phyloP scores from a whole-genome alignment of 2,888 invertebrate genomes.

The Dromius quadrimaculatus region DNA sequence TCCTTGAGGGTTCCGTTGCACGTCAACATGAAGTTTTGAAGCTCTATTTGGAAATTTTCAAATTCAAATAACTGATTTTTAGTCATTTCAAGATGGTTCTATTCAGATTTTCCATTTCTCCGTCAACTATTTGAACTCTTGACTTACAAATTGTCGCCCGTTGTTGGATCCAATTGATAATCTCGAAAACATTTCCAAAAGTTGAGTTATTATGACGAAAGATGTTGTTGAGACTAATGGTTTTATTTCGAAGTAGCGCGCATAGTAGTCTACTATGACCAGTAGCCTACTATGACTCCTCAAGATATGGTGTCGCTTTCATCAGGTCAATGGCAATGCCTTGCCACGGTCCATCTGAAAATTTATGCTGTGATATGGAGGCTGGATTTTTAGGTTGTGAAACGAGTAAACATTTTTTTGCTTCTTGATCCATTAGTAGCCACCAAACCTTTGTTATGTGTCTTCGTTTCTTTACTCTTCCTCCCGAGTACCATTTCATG shows the following conservation, averaged over 20 bases:
- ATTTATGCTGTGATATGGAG: too few relatives aligned
- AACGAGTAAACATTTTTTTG: too few relatives aligned
- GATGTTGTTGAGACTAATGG: constrained; percentile 53
- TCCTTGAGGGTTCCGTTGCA: too few relatives aligned
- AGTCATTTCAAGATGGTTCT: too few relatives aligned
- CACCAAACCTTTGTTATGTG: constrained; percentile 57
- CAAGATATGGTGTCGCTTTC: too few relatives aligned
- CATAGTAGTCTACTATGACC: constrained; percentile 52
- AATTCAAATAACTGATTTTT: too few relatives aligned
- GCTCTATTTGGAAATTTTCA: too few relatives aligned
- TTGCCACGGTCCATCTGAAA: constrained; percentile 50
- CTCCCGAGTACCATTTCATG: constrained; percentile 58
- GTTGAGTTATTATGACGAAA: constrained; percentile 49
- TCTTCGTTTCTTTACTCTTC: constrained; percentile 56
- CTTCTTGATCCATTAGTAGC: too few relatives aligned
- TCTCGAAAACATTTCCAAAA: constrained; percentile 55
- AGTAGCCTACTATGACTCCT: constrained; percentile 52
- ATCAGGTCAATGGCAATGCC: too few relatives aligned
- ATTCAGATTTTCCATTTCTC: too few relatives aligned
- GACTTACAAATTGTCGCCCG: constrained; percentile 54
- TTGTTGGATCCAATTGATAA: constrained; percentile 55
- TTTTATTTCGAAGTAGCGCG: constrained; percentile 55
- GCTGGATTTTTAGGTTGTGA: too few relatives aligned
- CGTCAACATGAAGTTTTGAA: too few relatives aligned
- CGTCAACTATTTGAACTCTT: constrained; percentile 54